Conservation (phyloP, 2,113 vertebrate species). For the Gobius niger region DNA sequence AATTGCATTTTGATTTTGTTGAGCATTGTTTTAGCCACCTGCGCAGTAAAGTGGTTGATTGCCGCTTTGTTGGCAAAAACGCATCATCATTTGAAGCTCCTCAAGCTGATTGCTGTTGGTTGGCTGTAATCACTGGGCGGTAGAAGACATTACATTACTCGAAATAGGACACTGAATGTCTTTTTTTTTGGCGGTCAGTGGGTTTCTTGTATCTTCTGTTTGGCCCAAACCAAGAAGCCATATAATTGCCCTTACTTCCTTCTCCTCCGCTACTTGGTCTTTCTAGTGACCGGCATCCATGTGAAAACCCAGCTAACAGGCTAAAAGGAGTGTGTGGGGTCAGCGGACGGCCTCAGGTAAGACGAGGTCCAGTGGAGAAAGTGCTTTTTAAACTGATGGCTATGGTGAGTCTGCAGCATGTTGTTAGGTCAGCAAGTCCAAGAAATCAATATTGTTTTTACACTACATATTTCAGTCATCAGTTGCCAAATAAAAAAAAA, state of each 20-base stretch:
- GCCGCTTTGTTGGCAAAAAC: not conserved
- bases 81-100: not conserved
- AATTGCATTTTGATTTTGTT: not conserved
- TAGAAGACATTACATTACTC: too few species aligned
- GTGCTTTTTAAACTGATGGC: constrained; percentile 37
- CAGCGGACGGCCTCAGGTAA: constrained; percentile 35
- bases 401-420: constrained; percentile 14
- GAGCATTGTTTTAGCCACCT: not conserved
- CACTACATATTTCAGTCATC: too few species aligned
- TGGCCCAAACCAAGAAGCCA: constrained; percentile 50
- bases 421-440: constrained; percentile 12
- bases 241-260: constrained; percentile 54
- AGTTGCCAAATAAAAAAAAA: too few species aligned
- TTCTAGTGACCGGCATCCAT: constrained; percentile 61
- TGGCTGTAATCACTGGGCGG: not conserved
- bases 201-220: constrained; percentile 25
- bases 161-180: not conserved
- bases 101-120: not conserved
- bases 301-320: constrained; percentile 51
- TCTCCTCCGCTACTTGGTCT: constrained; percentile 26
- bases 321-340: constrained; percentile 45
- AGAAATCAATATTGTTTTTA: not conserved
- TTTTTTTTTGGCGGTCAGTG: constrained; percentile 22
- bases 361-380: constrained; percentile 32
- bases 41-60: not conserved